phyloP scores from a whole-genome alignment of 2,888 invertebrate genomes.

The Spatulosminthurus flaviceps region DNA sequence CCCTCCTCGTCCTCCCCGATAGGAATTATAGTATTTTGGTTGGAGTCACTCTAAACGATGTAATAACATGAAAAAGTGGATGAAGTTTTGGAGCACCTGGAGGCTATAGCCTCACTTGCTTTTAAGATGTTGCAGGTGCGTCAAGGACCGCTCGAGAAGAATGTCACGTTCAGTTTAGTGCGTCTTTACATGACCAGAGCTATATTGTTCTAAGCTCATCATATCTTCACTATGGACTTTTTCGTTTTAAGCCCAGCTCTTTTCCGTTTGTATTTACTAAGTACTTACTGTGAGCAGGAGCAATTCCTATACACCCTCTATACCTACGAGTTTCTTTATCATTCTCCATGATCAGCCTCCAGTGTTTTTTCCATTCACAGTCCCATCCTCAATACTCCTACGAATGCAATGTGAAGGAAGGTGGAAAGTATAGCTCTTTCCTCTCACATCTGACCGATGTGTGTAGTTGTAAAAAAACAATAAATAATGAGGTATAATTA shows the following conservation, averaged over 20 bases:
- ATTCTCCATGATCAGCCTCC: constrained; percentile 25
- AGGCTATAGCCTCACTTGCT: constrained; percentile 19
- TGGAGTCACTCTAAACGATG: background rate
- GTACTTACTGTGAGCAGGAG: too few species aligned
- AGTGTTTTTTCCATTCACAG: constrained; percentile 21
- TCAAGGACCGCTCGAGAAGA: constrained; percentile 23
- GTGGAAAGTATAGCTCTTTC: too few species aligned
- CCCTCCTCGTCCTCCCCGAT: background rate
- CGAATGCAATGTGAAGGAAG: too few species aligned
- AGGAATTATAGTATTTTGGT: constrained; percentile 8
- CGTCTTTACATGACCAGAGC: background rate
- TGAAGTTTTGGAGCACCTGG: constrained; percentile 6
- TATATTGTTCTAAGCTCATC: constrained; percentile 1
- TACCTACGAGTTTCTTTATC: constrained; percentile 8
- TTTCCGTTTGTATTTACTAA: too few species aligned
- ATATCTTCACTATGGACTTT: background rate
- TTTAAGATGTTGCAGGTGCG: constrained; percentile 12
- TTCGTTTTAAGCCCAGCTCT: too few species aligned
- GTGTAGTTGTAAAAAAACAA: too few species aligned
- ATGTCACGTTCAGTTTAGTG: constrained; percentile 21
- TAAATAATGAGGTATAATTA: too few species aligned
- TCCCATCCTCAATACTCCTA: too few species aligned
- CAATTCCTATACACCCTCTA: background rate
- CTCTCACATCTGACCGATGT: too few species aligned
- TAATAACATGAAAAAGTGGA: constrained; percentile 12